Percentiles rank a stretch among this genome's conserved stretches.
Conservation (phyloP, 2,113 vertebrate genomes). For the Triplophysa dalaica region DNA sequence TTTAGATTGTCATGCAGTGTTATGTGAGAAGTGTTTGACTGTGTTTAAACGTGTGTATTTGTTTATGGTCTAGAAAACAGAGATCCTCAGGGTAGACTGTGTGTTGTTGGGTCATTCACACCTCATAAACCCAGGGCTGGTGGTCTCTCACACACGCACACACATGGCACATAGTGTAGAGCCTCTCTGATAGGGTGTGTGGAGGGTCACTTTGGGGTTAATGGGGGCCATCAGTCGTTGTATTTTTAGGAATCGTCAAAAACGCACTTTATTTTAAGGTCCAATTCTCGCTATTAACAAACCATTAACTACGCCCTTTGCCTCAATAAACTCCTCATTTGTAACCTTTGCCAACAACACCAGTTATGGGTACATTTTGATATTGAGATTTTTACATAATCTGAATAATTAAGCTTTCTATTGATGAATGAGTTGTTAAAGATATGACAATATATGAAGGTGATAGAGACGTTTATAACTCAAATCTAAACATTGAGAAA, state of each 20-base stretch:
- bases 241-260: slow-evolving; percentile 36
- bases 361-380: no score
- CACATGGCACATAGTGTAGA: neutral
- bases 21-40: slow-evolving; percentile 12
- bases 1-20: neutral
- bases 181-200: slow-evolving; percentile 46
- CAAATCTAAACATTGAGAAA: no score
- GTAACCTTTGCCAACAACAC: no score
- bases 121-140: slow-evolving; percentile 53
- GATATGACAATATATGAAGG: no score
- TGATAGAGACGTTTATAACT: no score
- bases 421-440: no score
- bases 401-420: no score
- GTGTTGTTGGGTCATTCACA: slow-evolving; percentile 61
- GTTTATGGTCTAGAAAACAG: slow-evolving; percentile 46
- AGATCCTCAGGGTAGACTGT: slow-evolving; percentile 46
- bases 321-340: no score
- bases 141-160: slow-evolving; percentile 42
- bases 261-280: no score
- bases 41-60: slow-evolving; percentile 32
- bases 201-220: slow-evolving; percentile 45
- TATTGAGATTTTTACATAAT: no score
- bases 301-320: no score
- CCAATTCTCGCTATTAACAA: no score
- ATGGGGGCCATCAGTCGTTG: slow-evolving; percentile 28